Base-by-base conservation (phyloP, 2,113 vertebrate species). In the Arvicanthis niloticus region DNA sequence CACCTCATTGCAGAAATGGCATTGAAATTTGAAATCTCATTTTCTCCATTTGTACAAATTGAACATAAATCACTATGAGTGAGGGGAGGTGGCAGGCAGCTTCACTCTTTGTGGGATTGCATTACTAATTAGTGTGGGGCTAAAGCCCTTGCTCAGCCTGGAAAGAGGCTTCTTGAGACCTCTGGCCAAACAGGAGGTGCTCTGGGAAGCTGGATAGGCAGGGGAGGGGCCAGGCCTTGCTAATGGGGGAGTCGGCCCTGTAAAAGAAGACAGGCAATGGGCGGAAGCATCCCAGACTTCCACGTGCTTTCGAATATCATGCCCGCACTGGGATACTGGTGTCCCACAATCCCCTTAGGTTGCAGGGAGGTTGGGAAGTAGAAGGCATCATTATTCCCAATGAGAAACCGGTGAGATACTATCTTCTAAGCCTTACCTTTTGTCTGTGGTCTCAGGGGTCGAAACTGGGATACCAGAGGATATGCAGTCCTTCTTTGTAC, bases 41-140 rank as follows among this genome's bases (percentile, higher is more conserved):
- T 99, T 99, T 99, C 99, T 99, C 99, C 99, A 99, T 99, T 99
- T 99, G 99, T 99, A 99, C 99, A 99, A 98, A 98, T 99, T 99
- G 99, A 99, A 99, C 98, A 99, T 99, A 99, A 99, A 99, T 99
- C 99, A 99, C 99, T 98, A 98, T 98, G 98, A 99, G 99, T 99
- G 98, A 99, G 98, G 98, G 99, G 98, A 98, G 98, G 98, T 98
- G 98, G 99, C 97, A 97, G 98, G 98, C 98, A 97, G 98, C 98
- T 98, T 98, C 99, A 98, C 98, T 99, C 98, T 98, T 99, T 99
- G 99, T 98, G 98, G 99, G 99, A 99, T 98, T 99, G 99, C 99
- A 99, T 99, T 99, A 98, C 99, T 99, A 99, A 99, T 99, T 99
- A 98, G 99, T 97, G 98, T 98, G 97, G 98, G 98, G 98, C 98